phyloP scores from a whole-genome alignment of 2,113 vertebrate genomes.

The Oceanites oceanicus region DNA sequence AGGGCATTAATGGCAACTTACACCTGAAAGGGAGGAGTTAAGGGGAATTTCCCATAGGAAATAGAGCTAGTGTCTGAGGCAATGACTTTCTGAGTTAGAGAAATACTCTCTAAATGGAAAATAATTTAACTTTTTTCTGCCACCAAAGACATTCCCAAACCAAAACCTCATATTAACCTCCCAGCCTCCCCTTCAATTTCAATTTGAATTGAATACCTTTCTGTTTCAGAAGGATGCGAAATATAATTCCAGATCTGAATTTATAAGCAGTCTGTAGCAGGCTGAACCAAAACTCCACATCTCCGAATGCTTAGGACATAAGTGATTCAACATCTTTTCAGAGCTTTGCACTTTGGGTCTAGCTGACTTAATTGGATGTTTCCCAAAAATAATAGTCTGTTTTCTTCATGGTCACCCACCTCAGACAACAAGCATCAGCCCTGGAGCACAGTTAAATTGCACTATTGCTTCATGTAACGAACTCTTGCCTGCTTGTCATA shows the following conservation, averaged over 20 bases:
- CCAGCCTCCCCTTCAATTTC: conserved; percentile 26
- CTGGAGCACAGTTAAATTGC: conserved; percentile 6
- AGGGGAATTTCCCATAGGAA: conserved; percentile 43
- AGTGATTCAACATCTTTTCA: background rate
- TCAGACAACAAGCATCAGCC: background rate
- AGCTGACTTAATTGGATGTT: background rate
- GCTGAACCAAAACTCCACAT: background rate
- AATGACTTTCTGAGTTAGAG: background rate
- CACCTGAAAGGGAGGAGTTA: conserved; percentile 29
- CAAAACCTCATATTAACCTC: conserved; percentile 37
- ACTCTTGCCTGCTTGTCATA: background rate
- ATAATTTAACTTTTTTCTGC: conserved; percentile 25
- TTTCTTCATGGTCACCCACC: background rate
- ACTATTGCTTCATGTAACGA: background rate
- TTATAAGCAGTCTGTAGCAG: background rate
- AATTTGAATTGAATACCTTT: conserved; percentile 38
- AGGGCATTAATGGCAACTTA: conserved; percentile 3
- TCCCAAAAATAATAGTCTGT: background rate
- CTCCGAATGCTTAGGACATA: background rate
- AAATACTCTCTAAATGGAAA: conserved; percentile 35
- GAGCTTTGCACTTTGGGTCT: background rate
- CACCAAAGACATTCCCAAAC: background rate
- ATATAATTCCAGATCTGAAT: conserved; percentile 12
- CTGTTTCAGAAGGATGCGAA: conserved; percentile 12
- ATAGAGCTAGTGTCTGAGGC: background rate